A percentile compares a stretch with the other conserved stretches of the same genome.
Evolutionary conservation across 2,888 invertebrate genomes (phyloP).

Genomic region (Cephus nigrinus): DNA sequence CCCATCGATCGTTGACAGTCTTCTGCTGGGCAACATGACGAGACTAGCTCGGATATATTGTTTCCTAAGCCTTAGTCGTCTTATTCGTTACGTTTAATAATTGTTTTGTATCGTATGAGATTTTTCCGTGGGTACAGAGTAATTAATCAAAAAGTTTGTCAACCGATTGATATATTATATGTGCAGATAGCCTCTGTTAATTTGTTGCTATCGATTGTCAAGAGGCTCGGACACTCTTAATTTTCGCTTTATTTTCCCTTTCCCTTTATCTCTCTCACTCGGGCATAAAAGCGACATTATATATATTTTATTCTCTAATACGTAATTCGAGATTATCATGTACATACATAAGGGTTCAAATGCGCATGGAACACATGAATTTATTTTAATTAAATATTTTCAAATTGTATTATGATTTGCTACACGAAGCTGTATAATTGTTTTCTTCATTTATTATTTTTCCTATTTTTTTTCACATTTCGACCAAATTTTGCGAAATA

Average conservation of each 20-base stretch:
- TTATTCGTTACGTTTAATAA: conserved; percentile 33
- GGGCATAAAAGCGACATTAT: background rate
- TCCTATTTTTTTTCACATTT: background rate
- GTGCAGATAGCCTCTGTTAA: background rate
- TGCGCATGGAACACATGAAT: background rate
- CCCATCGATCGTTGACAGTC: background rate
- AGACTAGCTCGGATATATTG: conserved; percentile 21
- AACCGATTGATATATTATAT: background rate
- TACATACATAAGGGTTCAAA: background rate
- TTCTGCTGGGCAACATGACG: background rate
- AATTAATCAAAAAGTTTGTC: background rate
- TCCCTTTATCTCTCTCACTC: background rate
- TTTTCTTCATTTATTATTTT: background rate
- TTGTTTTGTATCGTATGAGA: conserved; percentile 26
- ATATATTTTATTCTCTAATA: background rate
- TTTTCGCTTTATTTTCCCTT: background rate
- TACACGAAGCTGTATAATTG: background rate
- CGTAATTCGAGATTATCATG: background rate
- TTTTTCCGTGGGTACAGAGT: background rate
- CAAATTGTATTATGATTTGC: background rate
- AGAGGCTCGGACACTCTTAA: background rate
- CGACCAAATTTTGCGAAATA: background rate
- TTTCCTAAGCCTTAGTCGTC: conserved; percentile 40
- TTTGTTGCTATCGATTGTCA: background rate
- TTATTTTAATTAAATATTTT: background rate